Evolutionary conservation across 2,113 vertebrate genomes (phyloP), one percentile per base, ranked within the genome.

Genomic region (Muntiacus reevesi): DNA sequence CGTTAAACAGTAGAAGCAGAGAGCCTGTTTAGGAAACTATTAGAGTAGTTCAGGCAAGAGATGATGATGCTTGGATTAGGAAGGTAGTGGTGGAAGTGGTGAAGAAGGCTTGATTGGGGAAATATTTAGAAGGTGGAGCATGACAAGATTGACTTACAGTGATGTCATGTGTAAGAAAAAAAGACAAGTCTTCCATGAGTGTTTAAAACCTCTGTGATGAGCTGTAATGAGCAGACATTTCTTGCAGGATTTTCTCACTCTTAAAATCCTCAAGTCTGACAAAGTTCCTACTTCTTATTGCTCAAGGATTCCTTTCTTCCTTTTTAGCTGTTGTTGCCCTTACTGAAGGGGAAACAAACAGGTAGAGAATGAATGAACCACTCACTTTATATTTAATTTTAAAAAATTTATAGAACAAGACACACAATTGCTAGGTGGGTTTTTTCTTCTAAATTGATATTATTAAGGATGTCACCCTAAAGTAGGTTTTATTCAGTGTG

Each of bases 351-450:
- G 64, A 89, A 86, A 30, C n/a, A 43, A 86, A 30, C n/a, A 43
- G 30, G 52, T 83, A 45, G 71, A 95, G 33, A 89, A 60, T 74
- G 55, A 86, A 60, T 52, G 88, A 62, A 43, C 45, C 50, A 1
- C 27, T 96, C 21, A 79, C 15, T 74, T 94, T 96, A 84, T 84
- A 87, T 55, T 86, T 93, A 86, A 81, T 76, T 92, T 87, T 19
- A 79, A 93, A 94, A 84, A 93, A 76, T 67, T 87, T 95, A 90
- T 59, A 67, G 12, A 14, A 92, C 2, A 52, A 87, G 43, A 19
- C 47, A 54, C 83, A 57, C 1, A 43, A 5, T n/a, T 79, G 30
- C 27, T 64, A 81, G 30, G n/a, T 79, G 57, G 19, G 14, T 90
- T 87, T 60, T 7, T 94, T 92, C 43, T 94, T 95, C 23, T 92